These are phyloP conservation scores for Stylophora pistillata DNA, from an alignment of 64 coral and sea anemone species.

Conservation along the genomic window DNA sequence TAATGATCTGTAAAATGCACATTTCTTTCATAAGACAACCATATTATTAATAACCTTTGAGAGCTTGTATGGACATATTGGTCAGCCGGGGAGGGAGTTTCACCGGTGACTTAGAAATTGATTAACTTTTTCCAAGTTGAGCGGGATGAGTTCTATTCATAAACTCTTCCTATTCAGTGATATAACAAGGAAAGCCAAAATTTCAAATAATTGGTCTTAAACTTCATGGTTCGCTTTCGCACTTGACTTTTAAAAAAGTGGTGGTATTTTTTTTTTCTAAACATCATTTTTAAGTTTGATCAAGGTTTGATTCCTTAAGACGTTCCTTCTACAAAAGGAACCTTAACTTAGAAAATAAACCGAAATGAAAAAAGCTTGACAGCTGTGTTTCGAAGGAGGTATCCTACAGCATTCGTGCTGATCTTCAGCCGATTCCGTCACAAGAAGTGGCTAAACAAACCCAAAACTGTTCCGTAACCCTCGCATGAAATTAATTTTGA, in stretches of 20 bases:
- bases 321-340: background rate
- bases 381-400: background rate
- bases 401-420: background rate
- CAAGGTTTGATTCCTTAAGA: background rate
- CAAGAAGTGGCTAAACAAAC: background rate
- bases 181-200: too few species aligned
- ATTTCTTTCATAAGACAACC: too few species aligned
- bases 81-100: too few species aligned
- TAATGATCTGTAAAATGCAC: too few species aligned
- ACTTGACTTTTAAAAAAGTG: background rate
- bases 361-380: background rate
- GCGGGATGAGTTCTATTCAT: too few species aligned
- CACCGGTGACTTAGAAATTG: too few species aligned
- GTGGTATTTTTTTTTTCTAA: background rate
- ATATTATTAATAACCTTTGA: too few species aligned
- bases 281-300: too few species aligned
- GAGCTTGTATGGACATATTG: too few species aligned
- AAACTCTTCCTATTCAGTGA: too few species aligned
- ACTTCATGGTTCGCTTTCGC: background rate
- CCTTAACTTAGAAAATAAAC: background rate
- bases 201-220: background rate
- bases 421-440: background rate
- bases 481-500: background rate
- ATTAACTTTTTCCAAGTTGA: too few species aligned
- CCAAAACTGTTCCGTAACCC: background rate